Conservation (phyloP, 2,113 vertebrate genomes). For the Junco hyemalis region DNA sequence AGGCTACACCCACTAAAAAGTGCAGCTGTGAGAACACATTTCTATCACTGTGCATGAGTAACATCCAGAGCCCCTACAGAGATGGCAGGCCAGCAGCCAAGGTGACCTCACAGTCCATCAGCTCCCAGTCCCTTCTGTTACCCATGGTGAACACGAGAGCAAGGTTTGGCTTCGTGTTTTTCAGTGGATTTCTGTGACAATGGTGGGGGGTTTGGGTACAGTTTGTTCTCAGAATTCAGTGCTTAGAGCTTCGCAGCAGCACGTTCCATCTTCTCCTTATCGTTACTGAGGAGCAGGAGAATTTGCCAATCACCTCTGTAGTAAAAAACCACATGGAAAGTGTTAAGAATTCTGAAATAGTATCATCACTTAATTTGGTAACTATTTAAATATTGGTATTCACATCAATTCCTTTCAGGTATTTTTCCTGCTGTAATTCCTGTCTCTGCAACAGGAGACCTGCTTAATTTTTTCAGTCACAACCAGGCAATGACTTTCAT, state of each 20-base stretch:
- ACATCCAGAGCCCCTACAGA: background rate
- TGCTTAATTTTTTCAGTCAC: background rate
- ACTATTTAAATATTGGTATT: background rate
- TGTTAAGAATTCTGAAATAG: background rate
- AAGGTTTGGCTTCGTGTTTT: background rate
- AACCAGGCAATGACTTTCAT: background rate
- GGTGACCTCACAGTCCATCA: background rate
- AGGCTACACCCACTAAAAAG: conserved; percentile 8
- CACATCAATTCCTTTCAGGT: background rate
- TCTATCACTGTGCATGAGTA: background rate
- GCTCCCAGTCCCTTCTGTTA: background rate
- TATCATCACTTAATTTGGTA: background rate
- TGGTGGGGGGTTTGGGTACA: fast-evolving
- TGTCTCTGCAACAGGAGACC: background rate
- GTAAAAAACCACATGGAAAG: background rate
- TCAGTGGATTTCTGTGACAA: background rate
- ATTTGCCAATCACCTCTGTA: background rate
- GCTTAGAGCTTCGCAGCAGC: background rate
- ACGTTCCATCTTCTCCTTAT: background rate
- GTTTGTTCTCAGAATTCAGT: background rate
- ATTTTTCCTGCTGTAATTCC: background rate
- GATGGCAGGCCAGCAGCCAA: background rate
- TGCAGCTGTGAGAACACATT: conserved; percentile 17
- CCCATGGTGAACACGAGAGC: background rate
- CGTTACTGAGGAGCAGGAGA: background rate